Conservation (phyloP, 2,113 vertebrate genomes). For the Rhinogobius similis region DNA sequence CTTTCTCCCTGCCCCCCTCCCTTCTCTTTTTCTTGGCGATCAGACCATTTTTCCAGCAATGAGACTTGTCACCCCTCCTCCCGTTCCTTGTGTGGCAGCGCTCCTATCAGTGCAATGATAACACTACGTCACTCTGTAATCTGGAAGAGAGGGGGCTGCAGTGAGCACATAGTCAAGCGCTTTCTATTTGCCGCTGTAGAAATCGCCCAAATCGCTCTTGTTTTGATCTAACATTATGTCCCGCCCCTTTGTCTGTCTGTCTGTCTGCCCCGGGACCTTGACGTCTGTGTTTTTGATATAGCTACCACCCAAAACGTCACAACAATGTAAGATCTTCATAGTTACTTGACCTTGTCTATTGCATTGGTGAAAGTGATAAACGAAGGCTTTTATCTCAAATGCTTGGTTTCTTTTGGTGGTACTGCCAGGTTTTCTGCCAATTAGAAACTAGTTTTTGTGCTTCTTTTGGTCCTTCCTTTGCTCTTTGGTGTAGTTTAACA, state of each 20-base stretch:
- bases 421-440: neutral
- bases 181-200: constrained; percentile 41
- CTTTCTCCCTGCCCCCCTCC: constrained; percentile 27
- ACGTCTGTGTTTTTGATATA: constrained; percentile 46
- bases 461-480: too few relatives aligned
- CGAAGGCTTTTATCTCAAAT: neutral
- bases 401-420: neutral
- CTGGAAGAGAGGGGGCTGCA: constrained; percentile 71
- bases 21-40: constrained; percentile 68
- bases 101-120: constrained; percentile 79
- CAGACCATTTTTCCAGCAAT: constrained; percentile 75
- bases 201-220: constrained; percentile 48
- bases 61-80: constrained; percentile 67
- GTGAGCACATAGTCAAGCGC: constrained; percentile 42
- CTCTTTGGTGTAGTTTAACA: neutral
- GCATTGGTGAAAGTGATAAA: constrained; percentile 46
- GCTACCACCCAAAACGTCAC: constrained; percentile 53
- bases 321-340: constrained; percentile 52
- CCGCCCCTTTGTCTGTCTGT: constrained; percentile 13
- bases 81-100: constrained; percentile 63
- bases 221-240: constrained; percentile 56
- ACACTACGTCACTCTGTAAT: constrained; percentile 79
- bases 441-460: neutral
- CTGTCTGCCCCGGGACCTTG: constrained; percentile 59
- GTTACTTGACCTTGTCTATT: constrained; percentile 65